Percentiles rank a stretch among this genome's conserved stretches.
These are phyloP conservation scores for Metridium senile DNA, from an alignment of 92 coral and sea anemone species.

Conservation along the genomic window DNA sequence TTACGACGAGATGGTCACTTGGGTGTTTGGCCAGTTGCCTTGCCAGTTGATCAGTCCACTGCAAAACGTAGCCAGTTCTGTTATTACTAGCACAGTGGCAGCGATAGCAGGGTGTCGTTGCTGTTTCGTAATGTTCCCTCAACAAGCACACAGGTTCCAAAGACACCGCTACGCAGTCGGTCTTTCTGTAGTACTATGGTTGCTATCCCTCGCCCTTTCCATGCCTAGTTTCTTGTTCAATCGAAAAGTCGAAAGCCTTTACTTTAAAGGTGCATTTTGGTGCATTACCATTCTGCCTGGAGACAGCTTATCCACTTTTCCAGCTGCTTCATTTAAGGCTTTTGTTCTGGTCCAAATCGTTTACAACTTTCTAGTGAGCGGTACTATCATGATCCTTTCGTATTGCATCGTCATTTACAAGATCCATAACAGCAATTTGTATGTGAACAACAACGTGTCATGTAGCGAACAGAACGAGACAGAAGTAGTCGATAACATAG, in stretches of 20 bases:
- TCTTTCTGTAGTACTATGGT: conserved; percentile 29
- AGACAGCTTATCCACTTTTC: conserved; percentile 10
- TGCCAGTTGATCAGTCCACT: conserved; percentile 45
- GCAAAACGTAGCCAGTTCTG: conserved; percentile 38
- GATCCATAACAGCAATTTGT: background rate
- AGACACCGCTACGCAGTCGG: background rate
- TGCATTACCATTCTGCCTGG: conserved; percentile 32
- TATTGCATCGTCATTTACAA: conserved; percentile 51
- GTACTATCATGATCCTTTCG: conserved; percentile 32
- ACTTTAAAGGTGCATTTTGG: background rate
- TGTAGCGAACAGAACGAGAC: background rate
- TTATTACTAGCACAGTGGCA: conserved; percentile 36
- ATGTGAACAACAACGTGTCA: background rate
- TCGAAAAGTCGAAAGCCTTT: background rate
- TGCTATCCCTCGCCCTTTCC: conserved; percentile 22
- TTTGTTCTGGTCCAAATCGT: background rate
- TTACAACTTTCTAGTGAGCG: conserved; percentile 39
- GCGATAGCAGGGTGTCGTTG: conserved; percentile 53
- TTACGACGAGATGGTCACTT: background rate
- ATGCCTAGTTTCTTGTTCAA: conserved; percentile 30
- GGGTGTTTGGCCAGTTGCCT: conserved; percentile 14
- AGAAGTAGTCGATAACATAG: background rate
- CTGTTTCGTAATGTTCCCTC: conserved; percentile 21
- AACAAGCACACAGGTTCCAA: background rate
- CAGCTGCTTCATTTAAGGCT: background rate